Evolutionary conservation across 2,888 invertebrate species (phyloP).

Genomic region (Tricholauxania praeusta): DNA sequence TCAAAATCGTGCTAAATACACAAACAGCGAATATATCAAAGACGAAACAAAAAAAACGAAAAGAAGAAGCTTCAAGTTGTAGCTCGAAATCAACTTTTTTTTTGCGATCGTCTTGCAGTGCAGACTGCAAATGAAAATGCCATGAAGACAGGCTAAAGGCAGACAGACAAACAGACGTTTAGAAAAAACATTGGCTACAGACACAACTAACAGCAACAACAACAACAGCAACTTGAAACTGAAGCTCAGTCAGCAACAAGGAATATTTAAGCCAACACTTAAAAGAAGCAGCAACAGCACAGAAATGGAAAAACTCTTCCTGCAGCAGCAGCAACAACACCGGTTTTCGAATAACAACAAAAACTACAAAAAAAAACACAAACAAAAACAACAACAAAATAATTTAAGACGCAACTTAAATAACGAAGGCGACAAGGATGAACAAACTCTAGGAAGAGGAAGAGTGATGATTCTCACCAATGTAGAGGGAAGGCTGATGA

Average conservation of each 20-base stretch:
- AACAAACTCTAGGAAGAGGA: neutral
- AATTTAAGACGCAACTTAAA: neutral
- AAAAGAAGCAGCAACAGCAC: slow-evolving; percentile 22
- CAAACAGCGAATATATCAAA: neutral
- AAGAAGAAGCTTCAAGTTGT: slow-evolving; percentile 26
- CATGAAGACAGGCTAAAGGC: slow-evolving; percentile 25
- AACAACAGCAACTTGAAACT: slow-evolving; percentile 21
- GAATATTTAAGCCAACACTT: slow-evolving; percentile 34
- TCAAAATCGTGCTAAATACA: slow-evolving; percentile 31
- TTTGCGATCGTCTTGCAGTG: slow-evolving; percentile 6
- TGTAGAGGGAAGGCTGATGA: neutral
- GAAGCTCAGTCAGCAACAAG: slow-evolving; percentile 30
- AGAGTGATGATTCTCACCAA: too few relatives aligned
- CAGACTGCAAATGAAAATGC: slow-evolving; percentile 39
- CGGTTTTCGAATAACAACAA: slow-evolving; percentile 37
- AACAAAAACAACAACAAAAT: slow-evolving; percentile 22
- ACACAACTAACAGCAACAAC: slow-evolving; percentile 3
- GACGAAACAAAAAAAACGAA: neutral
- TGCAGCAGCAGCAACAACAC: slow-evolving; percentile 35
- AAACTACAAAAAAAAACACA: slow-evolving; percentile 25
- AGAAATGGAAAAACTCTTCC: slow-evolving; percentile 28
- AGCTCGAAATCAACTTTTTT: slow-evolving; percentile 15
- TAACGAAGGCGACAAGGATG: neutral
- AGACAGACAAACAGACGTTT: neutral
- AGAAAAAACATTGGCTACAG: neutral